These are phyloP conservation scores for Coilia nasus DNA, from an alignment of 2,797 vertebrate genomes.

Conservation along the genomic window DNA sequence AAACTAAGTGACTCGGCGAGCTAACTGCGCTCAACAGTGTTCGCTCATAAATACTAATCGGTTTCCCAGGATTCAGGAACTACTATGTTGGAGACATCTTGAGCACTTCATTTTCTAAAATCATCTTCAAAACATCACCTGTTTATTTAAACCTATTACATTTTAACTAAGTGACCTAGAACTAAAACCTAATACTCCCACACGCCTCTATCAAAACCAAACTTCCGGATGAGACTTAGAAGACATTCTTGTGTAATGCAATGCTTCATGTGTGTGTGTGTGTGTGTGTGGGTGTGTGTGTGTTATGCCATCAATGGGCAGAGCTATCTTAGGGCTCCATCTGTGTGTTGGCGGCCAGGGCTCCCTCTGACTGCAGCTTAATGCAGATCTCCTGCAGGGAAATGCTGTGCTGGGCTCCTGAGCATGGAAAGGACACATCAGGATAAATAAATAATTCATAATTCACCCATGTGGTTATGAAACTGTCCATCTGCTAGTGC, in stretches of 20 bases:
- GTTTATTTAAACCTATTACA: neutral
- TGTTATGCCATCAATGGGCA: neutral
- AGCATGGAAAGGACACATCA: neutral
- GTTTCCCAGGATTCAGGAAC: neutral
- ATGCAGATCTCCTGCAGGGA: neutral
- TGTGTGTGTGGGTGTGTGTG: neutral
- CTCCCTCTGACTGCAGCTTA: neutral
- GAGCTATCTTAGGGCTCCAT: constrained; percentile 5
- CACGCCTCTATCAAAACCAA: neutral
- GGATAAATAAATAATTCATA: neutral
- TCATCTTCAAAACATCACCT: neutral
- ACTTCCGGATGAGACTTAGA: too few relatives aligned
- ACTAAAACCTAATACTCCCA: neutral
- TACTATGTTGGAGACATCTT: neutral
- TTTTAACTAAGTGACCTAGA: neutral
- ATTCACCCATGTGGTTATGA: neutral
- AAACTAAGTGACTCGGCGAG: neutral
- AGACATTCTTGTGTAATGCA: too few relatives aligned
- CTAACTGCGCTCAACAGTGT: neutral
- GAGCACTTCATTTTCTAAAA: neutral
- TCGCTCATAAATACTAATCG: neutral
- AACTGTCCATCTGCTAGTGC: neutral
- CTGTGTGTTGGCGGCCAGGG: neutral
- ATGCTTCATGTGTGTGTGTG: neutral
- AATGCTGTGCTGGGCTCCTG: neutral